Percentiles rank a stretch among this genome's conserved stretches.
Conservation (phyloP, 2,888 invertebrate species). For the Caenorhabditis imperialis region DNA sequence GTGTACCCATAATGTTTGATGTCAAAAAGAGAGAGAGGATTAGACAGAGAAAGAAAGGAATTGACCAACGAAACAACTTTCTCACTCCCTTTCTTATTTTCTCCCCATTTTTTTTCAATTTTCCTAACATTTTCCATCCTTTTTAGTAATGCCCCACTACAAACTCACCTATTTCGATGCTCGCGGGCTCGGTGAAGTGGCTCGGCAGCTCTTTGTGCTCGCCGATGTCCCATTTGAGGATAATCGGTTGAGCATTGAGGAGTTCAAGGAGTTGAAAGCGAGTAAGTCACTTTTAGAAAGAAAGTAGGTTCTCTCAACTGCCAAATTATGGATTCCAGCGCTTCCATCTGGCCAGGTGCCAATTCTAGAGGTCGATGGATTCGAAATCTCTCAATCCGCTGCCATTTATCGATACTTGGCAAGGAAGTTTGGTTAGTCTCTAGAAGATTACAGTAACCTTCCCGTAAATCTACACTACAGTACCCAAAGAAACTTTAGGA, state of each 20-base stretch:
- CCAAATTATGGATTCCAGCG: no score
- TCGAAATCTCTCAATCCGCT: slow-evolving; percentile 23
- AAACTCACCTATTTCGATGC: slow-evolving; percentile 46
- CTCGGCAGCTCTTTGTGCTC: slow-evolving; percentile 4
- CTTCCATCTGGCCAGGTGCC: slow-evolving; percentile 24
- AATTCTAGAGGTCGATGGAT: slow-evolving; percentile 11
- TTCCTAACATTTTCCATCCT: neutral
- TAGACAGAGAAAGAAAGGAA: no score
- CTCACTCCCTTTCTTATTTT: no score
- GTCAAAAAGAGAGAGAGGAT: no score
- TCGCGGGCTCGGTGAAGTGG: slow-evolving; percentile 25
- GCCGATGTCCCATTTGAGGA: no score
- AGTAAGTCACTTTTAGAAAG: no score
- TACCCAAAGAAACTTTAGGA: no score
- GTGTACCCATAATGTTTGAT: no score
- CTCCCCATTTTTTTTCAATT: neutral
- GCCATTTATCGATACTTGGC: slow-evolving; percentile 27
- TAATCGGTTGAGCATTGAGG: no score
- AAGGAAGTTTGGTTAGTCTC: slow-evolving; percentile 24
- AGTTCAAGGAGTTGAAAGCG: no score
- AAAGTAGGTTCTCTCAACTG: no score
- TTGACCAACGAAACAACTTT: no score
- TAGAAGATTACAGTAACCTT: neutral
- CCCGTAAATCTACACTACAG: neutral
- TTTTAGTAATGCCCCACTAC: slow-evolving; percentile 37